Percentiles rank a stretch among this genome's conserved stretches.
Conservation (phyloP, 2,888 invertebrate genomes). For the Phasia obesa region DNA sequence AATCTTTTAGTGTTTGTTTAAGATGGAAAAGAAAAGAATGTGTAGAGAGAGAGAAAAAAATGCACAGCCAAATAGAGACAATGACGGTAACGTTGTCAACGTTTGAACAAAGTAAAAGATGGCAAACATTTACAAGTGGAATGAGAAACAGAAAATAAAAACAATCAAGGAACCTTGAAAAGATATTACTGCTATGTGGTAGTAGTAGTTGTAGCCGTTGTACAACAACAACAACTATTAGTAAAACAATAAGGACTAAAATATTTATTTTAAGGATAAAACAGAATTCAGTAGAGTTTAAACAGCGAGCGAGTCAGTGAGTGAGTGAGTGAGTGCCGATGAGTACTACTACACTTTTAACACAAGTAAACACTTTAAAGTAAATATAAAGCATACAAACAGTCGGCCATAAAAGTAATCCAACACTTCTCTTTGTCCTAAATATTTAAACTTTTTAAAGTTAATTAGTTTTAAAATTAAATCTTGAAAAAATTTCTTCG, state of each 20-base stretch:
- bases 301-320: slow-evolving; percentile 46
- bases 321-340: slow-evolving; percentile 76
- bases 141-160: slow-evolving; percentile 27
- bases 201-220: background rate
- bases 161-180: slow-evolving; percentile 63
- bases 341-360: slow-evolving; percentile 77
- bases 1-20: slow-evolving; percentile 76
- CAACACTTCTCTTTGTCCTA: too few relatives aligned
- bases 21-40: slow-evolving; percentile 17
- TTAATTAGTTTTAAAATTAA: too few relatives aligned
- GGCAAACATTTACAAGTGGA: slow-evolving; percentile 51
- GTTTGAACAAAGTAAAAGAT: slow-evolving; percentile 62
- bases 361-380: slow-evolving; percentile 64
- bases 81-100: slow-evolving; percentile 72
- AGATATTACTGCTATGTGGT: slow-evolving; percentile 36
- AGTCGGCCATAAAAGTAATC: slow-evolving; percentile 9
- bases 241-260: slow-evolving; percentile 76
- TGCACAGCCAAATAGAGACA: slow-evolving; percentile 68
- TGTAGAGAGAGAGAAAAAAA: slow-evolving; percentile 2
- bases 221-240: slow-evolving; percentile 55
- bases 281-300: slow-evolving; percentile 79
- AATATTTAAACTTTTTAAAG: too few relatives aligned
- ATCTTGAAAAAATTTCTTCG: too few relatives aligned
- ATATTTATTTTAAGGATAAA: slow-evolving; percentile 81
- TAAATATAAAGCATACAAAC: slow-evolving; percentile 29